phyloP scores from a whole-genome alignment of 2,888 invertebrate genomes.

The Resseliella maxima region DNA sequence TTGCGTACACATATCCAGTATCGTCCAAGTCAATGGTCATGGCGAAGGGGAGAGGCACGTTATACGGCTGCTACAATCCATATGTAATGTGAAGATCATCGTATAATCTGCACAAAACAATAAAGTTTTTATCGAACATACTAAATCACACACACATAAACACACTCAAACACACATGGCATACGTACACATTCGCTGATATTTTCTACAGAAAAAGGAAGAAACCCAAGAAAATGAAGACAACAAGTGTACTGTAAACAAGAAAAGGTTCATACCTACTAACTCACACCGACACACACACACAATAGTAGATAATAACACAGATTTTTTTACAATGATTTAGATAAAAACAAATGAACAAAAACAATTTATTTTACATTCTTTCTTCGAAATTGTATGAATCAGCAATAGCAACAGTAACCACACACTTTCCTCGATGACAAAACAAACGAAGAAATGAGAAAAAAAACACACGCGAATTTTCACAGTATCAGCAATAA shows the following conservation, averaged over 20 bases:
- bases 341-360: not conserved
- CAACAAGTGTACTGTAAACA: not conserved
- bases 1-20: slow-evolving; percentile 74
- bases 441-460: not conserved
- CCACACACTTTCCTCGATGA: not conserved
- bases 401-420: not conserved
- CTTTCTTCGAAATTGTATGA: not conserved
- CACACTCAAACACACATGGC: slow-evolving; percentile 19
- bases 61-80: slow-evolving; percentile 96
- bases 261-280: not conserved
- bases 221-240: not conserved
- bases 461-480: not conserved
- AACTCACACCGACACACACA: too few species aligned
- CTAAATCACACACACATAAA: slow-evolving; percentile 31
- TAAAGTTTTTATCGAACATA: slow-evolving; percentile 26
- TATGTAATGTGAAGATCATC: slow-evolving; percentile 74
- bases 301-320: not conserved
- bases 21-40: slow-evolving; percentile 93
- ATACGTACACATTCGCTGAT: not conserved
- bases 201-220: too few species aligned
- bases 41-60: slow-evolving; percentile 90
- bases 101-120: not conserved
- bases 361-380: not conserved
- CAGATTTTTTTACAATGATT: slow-evolving; percentile 30
- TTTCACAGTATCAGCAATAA: slow-evolving; percentile 40